Conservation (phyloP, 2,888 invertebrate species). For the Mesochorus sp. region DNA sequence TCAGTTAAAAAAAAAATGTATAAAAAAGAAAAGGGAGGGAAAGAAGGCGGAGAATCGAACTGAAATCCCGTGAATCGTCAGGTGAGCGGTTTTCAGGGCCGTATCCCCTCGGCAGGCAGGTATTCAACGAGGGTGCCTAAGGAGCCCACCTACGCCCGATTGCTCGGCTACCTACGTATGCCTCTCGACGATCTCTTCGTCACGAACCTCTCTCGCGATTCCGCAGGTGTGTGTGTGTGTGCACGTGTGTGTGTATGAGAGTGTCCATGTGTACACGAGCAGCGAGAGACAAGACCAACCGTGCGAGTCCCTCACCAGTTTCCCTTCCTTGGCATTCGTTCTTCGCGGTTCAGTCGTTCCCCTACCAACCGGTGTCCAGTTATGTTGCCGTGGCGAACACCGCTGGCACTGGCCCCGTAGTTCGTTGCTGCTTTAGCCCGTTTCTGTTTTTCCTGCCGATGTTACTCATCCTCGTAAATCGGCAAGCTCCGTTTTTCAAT, state of each 20-base stretch:
- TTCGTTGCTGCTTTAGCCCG: conserved; percentile 63
- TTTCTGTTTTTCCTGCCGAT: conserved; percentile 41
- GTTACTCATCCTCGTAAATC: too few species aligned
- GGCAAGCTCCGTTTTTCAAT: too few species aligned
- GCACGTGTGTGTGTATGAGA: too few species aligned
- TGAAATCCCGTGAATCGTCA: conserved; percentile 54
- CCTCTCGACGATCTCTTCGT: background rate
- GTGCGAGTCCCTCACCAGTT: conserved; percentile 60
- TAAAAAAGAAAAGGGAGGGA: conserved; percentile 6
- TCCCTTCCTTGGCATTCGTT: conserved; percentile 61
- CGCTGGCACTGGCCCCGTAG: conserved; percentile 63
- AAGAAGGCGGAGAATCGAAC: conserved; percentile 32
- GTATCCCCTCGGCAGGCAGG: conserved; percentile 21
- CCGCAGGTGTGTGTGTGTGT: background rate
- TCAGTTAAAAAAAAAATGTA: too few species aligned
- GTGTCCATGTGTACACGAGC: background rate
- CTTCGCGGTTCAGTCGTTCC: conserved; percentile 77
- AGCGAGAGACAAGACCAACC: conserved; percentile 18
- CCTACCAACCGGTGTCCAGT: conserved; percentile 81
- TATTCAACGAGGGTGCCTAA: conserved; percentile 13
- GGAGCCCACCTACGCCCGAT: conserved; percentile 61
- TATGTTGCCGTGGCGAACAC: conserved; percentile 79
- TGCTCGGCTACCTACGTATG: conserved; percentile 45
- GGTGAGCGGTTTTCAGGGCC: conserved; percentile 59
- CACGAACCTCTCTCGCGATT: background rate